These are phyloP conservation scores for Gryon sp. DNA, from an alignment of 1,140 invertebrate genomes.

Conservation along the genomic window DNA sequence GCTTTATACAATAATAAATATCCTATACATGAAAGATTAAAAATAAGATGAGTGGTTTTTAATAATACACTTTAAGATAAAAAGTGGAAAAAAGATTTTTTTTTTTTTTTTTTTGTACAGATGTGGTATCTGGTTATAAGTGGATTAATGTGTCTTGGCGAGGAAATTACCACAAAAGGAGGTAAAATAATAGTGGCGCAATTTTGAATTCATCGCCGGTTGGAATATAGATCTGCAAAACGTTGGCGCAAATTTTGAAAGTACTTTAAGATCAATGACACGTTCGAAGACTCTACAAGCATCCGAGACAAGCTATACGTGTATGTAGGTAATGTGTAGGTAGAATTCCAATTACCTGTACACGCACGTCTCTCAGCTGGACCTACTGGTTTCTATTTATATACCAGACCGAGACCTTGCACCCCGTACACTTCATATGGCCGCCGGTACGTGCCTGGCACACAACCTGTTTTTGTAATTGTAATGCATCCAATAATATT, in stretches of 20 bases:
- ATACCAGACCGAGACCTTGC: constrained; percentile 70
- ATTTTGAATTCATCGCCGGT: constrained; percentile 6
- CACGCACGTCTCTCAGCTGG: constrained; percentile 71
- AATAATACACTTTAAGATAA: too few relatives aligned
- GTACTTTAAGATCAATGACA: constrained; percentile 74
- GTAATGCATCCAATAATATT: constrained; percentile 50
- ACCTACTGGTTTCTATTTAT: constrained; percentile 77
- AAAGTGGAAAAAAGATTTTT: too few relatives aligned
- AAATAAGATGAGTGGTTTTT: too few relatives aligned
- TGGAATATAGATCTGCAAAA: constrained; percentile 41
- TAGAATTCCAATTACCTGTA: constrained; percentile 73
- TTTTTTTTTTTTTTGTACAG: too few relatives aligned
- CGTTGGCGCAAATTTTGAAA: constrained; percentile 60
- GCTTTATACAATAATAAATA: too few relatives aligned
- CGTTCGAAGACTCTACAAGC: constrained; percentile 67
- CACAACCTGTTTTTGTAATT: constrained; percentile 55
- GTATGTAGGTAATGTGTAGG: constrained; percentile 63
- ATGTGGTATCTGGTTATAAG: too few relatives aligned
- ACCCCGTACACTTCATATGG: constrained; percentile 52
- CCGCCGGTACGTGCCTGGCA: constrained; percentile 28
- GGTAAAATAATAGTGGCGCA: too few relatives aligned
- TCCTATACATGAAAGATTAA: too few relatives aligned
- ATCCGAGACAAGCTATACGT: constrained; percentile 69
- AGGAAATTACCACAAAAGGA: too few relatives aligned
- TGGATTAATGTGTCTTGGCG: too few relatives aligned